Conservation (phyloP, 2,888 invertebrate species). For the Hemithea aestivaria region DNA sequence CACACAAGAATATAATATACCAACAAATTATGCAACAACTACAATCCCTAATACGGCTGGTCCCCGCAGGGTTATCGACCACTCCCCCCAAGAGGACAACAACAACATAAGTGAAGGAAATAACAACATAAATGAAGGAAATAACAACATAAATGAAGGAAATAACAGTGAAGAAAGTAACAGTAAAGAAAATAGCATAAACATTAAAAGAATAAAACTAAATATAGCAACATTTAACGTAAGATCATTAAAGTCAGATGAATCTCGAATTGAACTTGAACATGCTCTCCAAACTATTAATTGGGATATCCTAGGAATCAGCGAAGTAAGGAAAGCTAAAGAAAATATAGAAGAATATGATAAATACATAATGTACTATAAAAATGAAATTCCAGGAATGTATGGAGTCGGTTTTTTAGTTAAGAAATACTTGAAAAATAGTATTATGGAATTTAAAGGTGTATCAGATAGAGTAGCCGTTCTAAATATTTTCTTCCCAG, state of each 20-base stretch:
- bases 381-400: constrained; percentile 10
- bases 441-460: constrained; percentile 14
- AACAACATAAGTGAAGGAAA: too few species aligned
- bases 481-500: constrained; percentile 8
- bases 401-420: constrained; percentile 16
- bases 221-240: constrained; percentile 13
- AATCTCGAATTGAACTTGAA: constrained; percentile 14
- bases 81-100: constrained; percentile 10
- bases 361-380: constrained; percentile 14
- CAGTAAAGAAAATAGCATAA: constrained; percentile 1
- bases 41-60: constrained; percentile 14
- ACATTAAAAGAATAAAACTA: background rate
- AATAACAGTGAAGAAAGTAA: too few species aligned
- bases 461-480: constrained; percentile 16
- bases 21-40: background rate
- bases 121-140: too few species aligned
- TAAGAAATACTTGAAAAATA: constrained; percentile 11
- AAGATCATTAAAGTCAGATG: constrained; percentile 11
- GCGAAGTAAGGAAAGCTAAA: background rate
- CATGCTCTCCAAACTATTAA: constrained; percentile 9
- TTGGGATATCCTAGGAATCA: constrained; percentile 18
- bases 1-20: background rate
- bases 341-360: constrained; percentile 11
- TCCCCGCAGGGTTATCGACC: constrained; percentile 21
- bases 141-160: too few species aligned